phyloP scores from a whole-genome alignment of 2,797 vertebrate genomes.

The Tokudaia muenninki region DNA sequence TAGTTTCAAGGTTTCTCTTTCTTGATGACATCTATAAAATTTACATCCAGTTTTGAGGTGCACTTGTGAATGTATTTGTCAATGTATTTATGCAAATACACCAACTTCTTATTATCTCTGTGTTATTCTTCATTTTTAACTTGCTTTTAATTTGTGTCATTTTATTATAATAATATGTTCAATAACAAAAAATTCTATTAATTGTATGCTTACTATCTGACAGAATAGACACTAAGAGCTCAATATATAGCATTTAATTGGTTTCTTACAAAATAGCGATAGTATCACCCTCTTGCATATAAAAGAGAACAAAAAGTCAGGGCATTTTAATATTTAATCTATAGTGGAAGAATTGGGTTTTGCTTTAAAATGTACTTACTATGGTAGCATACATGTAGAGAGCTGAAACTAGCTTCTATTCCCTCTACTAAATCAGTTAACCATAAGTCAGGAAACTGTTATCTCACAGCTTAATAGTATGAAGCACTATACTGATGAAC shows the following conservation, averaged over 20 bases:
- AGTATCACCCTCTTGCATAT: not conserved
- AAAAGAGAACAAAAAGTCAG: not conserved
- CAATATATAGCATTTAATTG: not conserved
- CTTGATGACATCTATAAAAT: constrained; percentile 10
- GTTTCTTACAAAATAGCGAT: not conserved
- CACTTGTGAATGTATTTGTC: not conserved
- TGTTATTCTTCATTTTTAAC: not conserved
- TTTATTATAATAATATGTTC: not conserved
- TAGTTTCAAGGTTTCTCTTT: not conserved
- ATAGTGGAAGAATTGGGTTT: not conserved
- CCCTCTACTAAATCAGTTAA: not conserved
- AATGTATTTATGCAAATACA: constrained; percentile 14
- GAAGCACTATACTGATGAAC: not conserved
- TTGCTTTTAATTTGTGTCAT: constrained; percentile 33
- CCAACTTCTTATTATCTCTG: constrained; percentile 38
- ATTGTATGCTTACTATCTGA: not conserved
- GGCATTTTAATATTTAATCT: constrained; percentile 28
- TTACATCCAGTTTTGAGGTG: not conserved
- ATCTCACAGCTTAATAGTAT: not conserved
- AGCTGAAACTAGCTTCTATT: not conserved
- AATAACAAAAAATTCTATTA: not conserved
- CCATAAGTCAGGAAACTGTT: constrained; percentile 17
- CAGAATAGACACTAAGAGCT: not conserved
- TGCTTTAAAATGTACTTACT: constrained; percentile 11
- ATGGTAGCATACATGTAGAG: not conserved